A percentile compares a stretch with the other conserved stretches of the same genome.
Evolutionary conservation across 2,888 invertebrate genomes (phyloP).

Genomic region (Linnaemya tessellans): DNA sequence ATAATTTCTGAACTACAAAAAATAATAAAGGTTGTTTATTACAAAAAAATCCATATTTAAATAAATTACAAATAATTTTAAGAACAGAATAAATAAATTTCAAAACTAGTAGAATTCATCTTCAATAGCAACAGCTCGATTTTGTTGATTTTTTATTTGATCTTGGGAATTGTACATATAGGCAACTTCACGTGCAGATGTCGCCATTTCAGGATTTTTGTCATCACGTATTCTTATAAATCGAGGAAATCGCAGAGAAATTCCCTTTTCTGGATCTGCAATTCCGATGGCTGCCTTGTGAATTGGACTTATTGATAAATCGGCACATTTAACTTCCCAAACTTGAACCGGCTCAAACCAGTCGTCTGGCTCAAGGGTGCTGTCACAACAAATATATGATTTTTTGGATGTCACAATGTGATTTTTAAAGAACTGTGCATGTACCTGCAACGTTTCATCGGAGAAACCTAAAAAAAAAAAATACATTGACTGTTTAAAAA

Average conservation of each 20-base stretch:
- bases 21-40: too few species aligned
- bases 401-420: conserved; percentile 90
- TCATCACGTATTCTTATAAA: conserved; percentile 96
- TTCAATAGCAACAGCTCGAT: conserved; percentile 72
- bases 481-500: background rate
- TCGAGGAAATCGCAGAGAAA: conserved; percentile 96
- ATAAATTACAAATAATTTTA: background rate
- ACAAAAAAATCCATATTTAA: background rate
- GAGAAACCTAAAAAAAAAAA: conserved; percentile 93
- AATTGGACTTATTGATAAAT: conserved; percentile 97
- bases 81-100: background rate
- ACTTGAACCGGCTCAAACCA: conserved; percentile 95
- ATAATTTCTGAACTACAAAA: too few species aligned
- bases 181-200: conserved; percentile 93
- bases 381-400: conserved; percentile 92
- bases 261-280: conserved; percentile 94
- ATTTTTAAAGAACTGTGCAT: conserved; percentile 89
- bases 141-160: conserved; percentile 90
- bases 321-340: conserved; percentile 99
- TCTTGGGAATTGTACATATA: conserved; percentile 96
- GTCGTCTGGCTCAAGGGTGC: conserved; percentile 90
- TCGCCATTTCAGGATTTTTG: conserved; percentile 96
- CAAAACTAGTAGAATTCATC: conserved; percentile 81
- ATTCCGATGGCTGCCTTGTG: conserved; percentile 95
- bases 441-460: conserved; percentile 92